Evolutionary conservation across 2,113 vertebrate genomes (phyloP).

Genomic region (Alligator mississippiensis): DNA sequence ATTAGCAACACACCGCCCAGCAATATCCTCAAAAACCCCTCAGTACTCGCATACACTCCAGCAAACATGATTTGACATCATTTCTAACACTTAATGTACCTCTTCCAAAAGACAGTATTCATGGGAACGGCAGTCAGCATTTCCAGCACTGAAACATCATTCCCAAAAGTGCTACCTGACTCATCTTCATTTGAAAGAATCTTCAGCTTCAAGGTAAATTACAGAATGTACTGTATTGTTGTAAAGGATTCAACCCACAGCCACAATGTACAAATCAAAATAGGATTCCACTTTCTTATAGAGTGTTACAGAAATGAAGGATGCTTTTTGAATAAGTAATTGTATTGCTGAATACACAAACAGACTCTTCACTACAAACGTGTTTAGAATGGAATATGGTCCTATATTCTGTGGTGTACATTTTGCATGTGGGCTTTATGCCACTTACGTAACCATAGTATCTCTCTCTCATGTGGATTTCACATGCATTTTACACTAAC

Average conservation of each 20-base stretch:
- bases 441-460: background rate
- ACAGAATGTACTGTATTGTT: conserved; percentile 34
- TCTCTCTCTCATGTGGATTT: background rate
- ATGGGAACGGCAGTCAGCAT: conserved; percentile 27
- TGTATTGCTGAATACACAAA: background rate
- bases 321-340: background rate
- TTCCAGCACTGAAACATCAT: background rate
- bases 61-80: background rate
- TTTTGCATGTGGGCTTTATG: background rate
- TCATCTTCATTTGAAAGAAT: conserved; percentile 62
- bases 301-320: conserved; percentile 39
- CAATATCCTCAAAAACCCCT: background rate
- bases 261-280: background rate
- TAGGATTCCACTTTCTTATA: conserved; percentile 9
- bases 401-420: background rate
- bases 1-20: background rate
- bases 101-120: conserved; percentile 14
- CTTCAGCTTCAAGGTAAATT: conserved; percentile 65
- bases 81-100: background rate
- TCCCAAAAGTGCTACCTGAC: conserved; percentile 49
- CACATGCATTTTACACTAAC: background rate
- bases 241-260: conserved; percentile 32
- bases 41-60: background rate
- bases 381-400: background rate
- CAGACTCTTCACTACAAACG: background rate